These are phyloP conservation scores for Echinops telfairi DNA, from an alignment of 2,113 vertebrate genomes.

Conservation along the genomic window DNA sequence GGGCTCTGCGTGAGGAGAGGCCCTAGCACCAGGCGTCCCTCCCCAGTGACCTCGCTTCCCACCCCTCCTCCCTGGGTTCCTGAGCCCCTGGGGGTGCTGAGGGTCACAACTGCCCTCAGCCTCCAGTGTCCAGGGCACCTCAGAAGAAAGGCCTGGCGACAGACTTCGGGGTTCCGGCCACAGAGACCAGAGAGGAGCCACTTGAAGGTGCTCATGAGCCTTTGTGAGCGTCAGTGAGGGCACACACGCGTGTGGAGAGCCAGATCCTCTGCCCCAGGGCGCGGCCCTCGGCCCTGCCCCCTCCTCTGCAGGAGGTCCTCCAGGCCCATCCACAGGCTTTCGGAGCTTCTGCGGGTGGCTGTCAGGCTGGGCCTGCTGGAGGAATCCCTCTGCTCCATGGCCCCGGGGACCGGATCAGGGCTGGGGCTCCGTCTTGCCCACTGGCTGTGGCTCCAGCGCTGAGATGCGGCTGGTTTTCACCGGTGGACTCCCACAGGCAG, in stretches of 20 bases:
- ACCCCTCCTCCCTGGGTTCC: background rate
- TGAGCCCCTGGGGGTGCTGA: background rate
- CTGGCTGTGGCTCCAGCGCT: no score
- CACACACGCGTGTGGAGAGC: background rate
- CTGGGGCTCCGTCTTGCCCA: no score
- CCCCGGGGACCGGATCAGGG: no score
- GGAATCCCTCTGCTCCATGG: no score
- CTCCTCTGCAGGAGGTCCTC: no score
- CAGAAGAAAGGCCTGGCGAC: background rate
- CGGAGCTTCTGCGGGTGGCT: no score
- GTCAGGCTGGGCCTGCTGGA: no score
- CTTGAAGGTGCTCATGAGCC: background rate
- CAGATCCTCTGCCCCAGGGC: background rate
- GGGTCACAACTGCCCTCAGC: background rate
- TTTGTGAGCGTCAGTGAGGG: background rate
- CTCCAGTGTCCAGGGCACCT: background rate
- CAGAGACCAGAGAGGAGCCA: background rate
- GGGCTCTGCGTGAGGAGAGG: rapidly evolving
- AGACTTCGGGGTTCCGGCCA: background rate
- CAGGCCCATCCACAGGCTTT: no score
- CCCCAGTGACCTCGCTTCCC: rapidly evolving
- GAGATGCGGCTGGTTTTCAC: no score
- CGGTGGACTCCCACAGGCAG: no score
- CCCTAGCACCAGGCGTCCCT: background rate
- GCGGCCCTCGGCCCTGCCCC: no score